A percentile compares a stretch with the other conserved stretches of the same genome.
Conservation (phyloP, 2,113 vertebrate genomes). For the Glaucomys volans region DNA sequence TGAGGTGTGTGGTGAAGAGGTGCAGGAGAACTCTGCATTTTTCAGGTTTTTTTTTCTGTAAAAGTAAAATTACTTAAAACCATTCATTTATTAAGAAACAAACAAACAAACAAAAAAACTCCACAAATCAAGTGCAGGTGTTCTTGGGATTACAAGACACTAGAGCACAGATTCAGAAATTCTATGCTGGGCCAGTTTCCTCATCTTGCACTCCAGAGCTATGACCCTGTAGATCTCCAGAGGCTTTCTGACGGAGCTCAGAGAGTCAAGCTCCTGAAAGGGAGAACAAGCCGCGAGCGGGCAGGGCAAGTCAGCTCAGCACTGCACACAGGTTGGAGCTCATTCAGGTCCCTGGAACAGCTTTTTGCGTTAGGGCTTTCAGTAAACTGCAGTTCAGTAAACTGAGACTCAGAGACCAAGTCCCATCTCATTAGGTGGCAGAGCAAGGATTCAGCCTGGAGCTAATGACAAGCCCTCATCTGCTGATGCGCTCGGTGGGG, state of each 20-base stretch:
- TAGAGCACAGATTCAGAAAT: neutral
- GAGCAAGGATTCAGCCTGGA: neutral
- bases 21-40: neutral
- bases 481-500: rapidly evolving
- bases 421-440: no score
- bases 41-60: neutral
- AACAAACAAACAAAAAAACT: neutral
- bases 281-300: neutral
- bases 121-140: no score
- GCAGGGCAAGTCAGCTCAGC: no score
- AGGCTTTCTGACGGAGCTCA: neutral
- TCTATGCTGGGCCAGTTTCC: neutral
- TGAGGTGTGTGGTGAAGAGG: neutral
- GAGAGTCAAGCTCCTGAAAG: neutral
- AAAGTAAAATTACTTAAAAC: neutral
- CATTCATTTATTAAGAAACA: neutral
- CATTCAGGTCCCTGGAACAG: neutral
- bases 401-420: neutral
- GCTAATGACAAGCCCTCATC: rapidly evolving
- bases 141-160: neutral
- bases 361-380: neutral
- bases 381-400: neutral
- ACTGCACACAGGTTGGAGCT: neutral
- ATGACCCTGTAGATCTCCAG: neutral
- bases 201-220: neutral